phyloP scores from a whole-genome alignment of 30 jellyfish, hydroid and myxozoan species.

The Catostylus mosaicus region DNA sequence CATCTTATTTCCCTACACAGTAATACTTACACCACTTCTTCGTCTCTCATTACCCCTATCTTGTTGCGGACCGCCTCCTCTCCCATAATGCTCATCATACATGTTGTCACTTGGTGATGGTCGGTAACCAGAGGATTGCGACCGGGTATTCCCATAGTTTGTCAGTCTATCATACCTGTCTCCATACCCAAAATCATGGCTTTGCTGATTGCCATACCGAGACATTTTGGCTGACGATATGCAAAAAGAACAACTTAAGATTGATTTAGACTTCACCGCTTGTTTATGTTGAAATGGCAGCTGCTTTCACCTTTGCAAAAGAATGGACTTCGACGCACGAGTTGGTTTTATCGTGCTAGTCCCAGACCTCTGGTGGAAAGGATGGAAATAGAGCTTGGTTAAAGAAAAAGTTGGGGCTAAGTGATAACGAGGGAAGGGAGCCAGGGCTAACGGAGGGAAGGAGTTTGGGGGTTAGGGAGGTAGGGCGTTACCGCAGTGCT shows the following conservation, averaged over 20 bases:
- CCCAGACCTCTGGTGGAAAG: slow-evolving; percentile 1
- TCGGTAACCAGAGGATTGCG: slow-evolving; percentile 17
- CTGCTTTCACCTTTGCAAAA: not conserved
- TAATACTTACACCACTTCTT: slow-evolving; percentile 53
- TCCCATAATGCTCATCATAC: slow-evolving; percentile 70
- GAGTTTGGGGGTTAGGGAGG: too few relatives aligned
- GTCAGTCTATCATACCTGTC: slow-evolving; percentile 65
- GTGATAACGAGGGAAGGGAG: too few relatives aligned
- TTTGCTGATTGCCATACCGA: slow-evolving; percentile 40
- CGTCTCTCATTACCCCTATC: slow-evolving; percentile 52
- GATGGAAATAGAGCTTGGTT: not conserved
- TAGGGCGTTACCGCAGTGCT: too few relatives aligned
- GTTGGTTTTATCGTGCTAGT: not conserved
- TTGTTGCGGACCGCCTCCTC: slow-evolving; percentile 20
- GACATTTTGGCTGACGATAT: slow-evolving; percentile 31
- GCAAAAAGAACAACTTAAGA: not conserved
- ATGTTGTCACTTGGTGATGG: slow-evolving; percentile 27
- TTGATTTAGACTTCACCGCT: not conserved
- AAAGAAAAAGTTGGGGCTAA: not conserved
- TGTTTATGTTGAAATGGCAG: not conserved
- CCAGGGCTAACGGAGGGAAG: too few relatives aligned
- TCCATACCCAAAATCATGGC: slow-evolving; percentile 51
- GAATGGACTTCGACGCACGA: not conserved
- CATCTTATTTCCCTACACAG: not conserved
- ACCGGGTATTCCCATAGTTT: slow-evolving; percentile 32